phyloP scores from a whole-genome alignment of 2,113 vertebrate species.

The Hepsetus odoe region DNA sequence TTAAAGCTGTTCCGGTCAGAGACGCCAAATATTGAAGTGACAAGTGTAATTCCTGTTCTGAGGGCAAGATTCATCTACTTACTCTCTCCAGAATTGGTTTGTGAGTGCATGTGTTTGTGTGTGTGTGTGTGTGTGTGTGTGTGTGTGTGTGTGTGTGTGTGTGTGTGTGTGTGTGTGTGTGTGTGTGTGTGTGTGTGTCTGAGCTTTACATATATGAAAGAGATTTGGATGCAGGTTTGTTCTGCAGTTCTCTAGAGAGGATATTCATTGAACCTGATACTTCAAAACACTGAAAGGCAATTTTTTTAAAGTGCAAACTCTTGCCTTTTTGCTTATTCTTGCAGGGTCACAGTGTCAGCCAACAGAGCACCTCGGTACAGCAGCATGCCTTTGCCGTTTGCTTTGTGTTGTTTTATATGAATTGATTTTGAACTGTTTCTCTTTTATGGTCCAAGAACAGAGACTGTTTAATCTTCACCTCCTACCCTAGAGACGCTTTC shows the following conservation, averaged over 20 bases:
- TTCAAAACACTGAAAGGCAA: not conserved
- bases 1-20: constrained; percentile 10
- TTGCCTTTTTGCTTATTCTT: not conserved
- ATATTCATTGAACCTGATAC: not conserved
- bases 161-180: constrained; percentile 1
- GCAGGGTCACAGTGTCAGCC: not conserved
- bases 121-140: not conserved
- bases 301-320: constrained; percentile 10
- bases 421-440: constrained; percentile 32
- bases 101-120: no score
- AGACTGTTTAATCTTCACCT: constrained; percentile 25
- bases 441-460: constrained; percentile 31
- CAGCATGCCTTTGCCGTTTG: not conserved
- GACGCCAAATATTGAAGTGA: constrained; percentile 27
- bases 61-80: constrained; percentile 28
- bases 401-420: constrained; percentile 32
- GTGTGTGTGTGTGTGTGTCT: no score
- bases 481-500: constrained; percentile 20
- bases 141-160: constrained; percentile 12
- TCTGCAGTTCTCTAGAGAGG: not conserved
- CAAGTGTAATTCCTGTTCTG: constrained; percentile 22
- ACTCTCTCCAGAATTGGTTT: not conserved
- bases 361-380: constrained; percentile 10
- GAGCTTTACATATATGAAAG: not conserved
- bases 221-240: not conserved